Conservation (phyloP, 1,140 invertebrate genomes). For the Drosophila parabipectinata region DNA sequence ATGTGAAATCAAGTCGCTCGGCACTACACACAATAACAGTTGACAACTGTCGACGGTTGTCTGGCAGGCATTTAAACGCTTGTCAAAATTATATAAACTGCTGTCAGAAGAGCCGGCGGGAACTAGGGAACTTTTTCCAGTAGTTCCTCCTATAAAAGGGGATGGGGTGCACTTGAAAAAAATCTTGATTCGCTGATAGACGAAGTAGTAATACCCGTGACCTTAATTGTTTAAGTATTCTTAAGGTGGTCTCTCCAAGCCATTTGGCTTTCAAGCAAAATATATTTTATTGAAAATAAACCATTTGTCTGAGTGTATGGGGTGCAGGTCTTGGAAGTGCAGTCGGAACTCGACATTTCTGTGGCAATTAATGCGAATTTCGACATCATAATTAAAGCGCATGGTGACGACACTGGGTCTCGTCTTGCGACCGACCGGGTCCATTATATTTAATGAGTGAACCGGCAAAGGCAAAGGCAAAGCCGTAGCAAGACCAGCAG, state of each 20-base stretch:
- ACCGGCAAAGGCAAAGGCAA: slow-evolving; percentile 27
- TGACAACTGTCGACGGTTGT: slow-evolving; percentile 78
- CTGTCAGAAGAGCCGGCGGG: slow-evolving; percentile 44
- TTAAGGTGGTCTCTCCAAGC: too few relatives aligned
- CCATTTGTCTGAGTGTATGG: slow-evolving; percentile 15
- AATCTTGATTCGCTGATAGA: background rate
- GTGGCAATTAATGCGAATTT: slow-evolving; percentile 79
- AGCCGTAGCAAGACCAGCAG: slow-evolving; percentile 36
- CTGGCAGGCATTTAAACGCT: slow-evolving; percentile 71
- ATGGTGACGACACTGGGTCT: slow-evolving; percentile 66
- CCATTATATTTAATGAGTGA: slow-evolving; percentile 76
- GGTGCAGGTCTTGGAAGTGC: slow-evolving; percentile 3
- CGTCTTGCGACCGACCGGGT: slow-evolving; percentile 67
- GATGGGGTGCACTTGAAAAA: slow-evolving; percentile 16
- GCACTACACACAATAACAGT: slow-evolving; percentile 63
- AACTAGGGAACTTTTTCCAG: slow-evolving; percentile 41
- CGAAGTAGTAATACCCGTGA: background rate
- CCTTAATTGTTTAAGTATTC: background rate
- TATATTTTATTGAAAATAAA: background rate
- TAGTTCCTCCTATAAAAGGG: slow-evolving; percentile 17
- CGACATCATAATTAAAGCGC: slow-evolving; percentile 80
- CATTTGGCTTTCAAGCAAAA: background rate
- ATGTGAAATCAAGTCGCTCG: slow-evolving; percentile 68
- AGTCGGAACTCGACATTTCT: slow-evolving; percentile 56
- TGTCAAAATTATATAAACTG: slow-evolving; percentile 79